Conservation (phyloP, 2,888 invertebrate species). For the Tenodera sinensis region DNA sequence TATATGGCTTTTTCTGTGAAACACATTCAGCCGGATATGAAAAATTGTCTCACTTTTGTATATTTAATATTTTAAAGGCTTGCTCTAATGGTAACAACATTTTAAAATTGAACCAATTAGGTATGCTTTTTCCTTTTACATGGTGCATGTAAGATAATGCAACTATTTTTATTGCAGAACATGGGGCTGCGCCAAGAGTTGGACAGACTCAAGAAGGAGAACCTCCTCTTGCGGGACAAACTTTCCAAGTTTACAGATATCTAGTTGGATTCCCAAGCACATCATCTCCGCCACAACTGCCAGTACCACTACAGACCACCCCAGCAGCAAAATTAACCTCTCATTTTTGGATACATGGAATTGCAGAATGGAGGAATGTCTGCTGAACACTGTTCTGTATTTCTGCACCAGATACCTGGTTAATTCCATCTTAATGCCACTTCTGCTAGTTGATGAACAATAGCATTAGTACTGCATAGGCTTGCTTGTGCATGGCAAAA, state of each 20-base stretch:
- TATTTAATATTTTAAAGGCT: too few relatives aligned
- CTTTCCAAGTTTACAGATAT: conserved; percentile 85
- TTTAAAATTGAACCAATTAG: too few relatives aligned
- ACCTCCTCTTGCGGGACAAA: conserved; percentile 83
- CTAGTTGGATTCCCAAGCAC: conserved; percentile 41
- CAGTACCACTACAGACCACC: neutral
- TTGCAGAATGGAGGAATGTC: neutral
- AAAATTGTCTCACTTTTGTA: too few relatives aligned
- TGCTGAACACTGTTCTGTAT: neutral
- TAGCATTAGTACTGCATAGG: neutral
- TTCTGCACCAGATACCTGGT: neutral
- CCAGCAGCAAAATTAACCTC: neutral
- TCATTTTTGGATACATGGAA: neutral
- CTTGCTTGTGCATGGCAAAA: too few relatives aligned
- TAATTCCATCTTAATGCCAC: neutral
- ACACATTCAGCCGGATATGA: too few relatives aligned
- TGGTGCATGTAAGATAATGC: too few relatives aligned
- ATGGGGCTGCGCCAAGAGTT: conserved; percentile 85
- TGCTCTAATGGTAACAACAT: too few relatives aligned
- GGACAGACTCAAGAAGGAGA: conserved; percentile 88
- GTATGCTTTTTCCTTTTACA: too few relatives aligned
- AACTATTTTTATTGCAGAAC: conserved; percentile 56
- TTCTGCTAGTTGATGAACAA: neutral
- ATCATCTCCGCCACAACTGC: neutral
- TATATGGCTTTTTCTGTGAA: too few relatives aligned